Evolutionary conservation across 1,140 invertebrate genomes (phyloP).

Genomic region (Dendrolimus kikuchii): DNA sequence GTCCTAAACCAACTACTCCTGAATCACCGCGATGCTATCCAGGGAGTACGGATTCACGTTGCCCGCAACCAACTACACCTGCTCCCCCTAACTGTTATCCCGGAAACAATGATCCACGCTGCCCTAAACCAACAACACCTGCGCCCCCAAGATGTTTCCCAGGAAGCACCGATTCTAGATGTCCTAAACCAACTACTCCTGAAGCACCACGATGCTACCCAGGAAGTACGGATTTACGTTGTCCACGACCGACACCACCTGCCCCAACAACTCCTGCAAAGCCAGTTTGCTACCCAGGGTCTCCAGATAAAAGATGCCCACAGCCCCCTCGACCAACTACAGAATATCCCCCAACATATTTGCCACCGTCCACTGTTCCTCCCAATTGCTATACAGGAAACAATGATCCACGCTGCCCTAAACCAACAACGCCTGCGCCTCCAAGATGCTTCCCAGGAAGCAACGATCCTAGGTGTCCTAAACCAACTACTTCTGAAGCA

Average conservation of each 20-base stretch:
- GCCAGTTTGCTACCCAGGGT: constrained; percentile 45
- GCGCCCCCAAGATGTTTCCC: constrained; percentile 44
- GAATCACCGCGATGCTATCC: too few relatives aligned
- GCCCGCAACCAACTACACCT: too few relatives aligned
- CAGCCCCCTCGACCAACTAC: constrained; percentile 24
- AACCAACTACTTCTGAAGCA: constrained; percentile 20
- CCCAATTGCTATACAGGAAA: constrained; percentile 44
- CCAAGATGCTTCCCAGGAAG: constrained; percentile 42
- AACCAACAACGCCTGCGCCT: constrained; percentile 26
- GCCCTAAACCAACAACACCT: constrained; percentile 33
- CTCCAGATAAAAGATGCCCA: constrained; percentile 31
- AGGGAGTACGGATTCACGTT: too few relatives aligned
- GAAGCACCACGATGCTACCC: too few relatives aligned
- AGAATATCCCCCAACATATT: constrained; percentile 23
- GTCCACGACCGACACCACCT: constrained; percentile 22
- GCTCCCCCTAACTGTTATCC: constrained; percentile 35
- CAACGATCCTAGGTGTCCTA: constrained; percentile 43
- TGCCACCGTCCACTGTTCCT: constrained; percentile 22
- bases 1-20: too few relatives aligned
- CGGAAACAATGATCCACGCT: constrained; percentile 55
- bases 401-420: constrained; percentile 43
- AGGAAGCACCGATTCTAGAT: constrained; percentile 55
- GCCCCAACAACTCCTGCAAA: constrained; percentile 3
- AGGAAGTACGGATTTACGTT: too few relatives aligned
- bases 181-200: constrained; percentile 22